These are phyloP conservation scores for Brachionus paranguensis DNA, from an alignment of 1,140 invertebrate species.

Conservation along the genomic window DNA sequence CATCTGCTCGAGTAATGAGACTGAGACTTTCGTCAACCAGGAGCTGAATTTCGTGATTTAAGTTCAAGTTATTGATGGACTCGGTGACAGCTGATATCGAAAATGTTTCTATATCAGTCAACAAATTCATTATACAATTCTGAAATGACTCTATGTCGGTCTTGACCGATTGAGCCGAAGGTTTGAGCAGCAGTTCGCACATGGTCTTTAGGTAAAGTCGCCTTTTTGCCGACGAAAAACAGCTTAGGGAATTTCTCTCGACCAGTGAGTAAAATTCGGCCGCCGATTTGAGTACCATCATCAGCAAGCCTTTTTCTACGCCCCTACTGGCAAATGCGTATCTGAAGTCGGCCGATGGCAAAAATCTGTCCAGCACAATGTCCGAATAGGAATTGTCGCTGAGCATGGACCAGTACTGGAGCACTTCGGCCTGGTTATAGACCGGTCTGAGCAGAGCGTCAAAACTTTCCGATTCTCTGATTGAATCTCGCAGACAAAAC, in stretches of 20 bases:
- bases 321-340: conserved; percentile 17
- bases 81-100: conserved; percentile 9
- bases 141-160: conserved; percentile 29
- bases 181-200: background rate
- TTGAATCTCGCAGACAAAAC: conserved; percentile 34
- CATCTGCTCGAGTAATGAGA: background rate
- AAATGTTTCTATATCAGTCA: conserved; percentile 38
- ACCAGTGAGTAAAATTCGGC: conserved; percentile 28
- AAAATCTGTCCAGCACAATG: conserved; percentile 2
- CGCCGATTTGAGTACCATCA: conserved; percentile 34
- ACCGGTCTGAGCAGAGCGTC: conserved; percentile 3
- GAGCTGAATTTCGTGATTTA: conserved; percentile 20
- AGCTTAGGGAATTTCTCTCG: conserved; percentile 18
- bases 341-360: conserved; percentile 2
- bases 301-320: background rate
- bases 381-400: conserved; percentile 21
- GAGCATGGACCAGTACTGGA: conserved; percentile 31
- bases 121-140: conserved; percentile 33
- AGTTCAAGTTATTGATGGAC: background rate
- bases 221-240: conserved; percentile 30
- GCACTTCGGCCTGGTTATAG: conserved; percentile 29
- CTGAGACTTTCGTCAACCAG: conserved; percentile 17
- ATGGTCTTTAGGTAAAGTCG: background rate
- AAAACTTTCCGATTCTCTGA: background rate
- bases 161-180: conserved; percentile 7